Evolutionary conservation across 2,888 invertebrate species (phyloP).

Genomic region (Frankliniella intonsa): DNA sequence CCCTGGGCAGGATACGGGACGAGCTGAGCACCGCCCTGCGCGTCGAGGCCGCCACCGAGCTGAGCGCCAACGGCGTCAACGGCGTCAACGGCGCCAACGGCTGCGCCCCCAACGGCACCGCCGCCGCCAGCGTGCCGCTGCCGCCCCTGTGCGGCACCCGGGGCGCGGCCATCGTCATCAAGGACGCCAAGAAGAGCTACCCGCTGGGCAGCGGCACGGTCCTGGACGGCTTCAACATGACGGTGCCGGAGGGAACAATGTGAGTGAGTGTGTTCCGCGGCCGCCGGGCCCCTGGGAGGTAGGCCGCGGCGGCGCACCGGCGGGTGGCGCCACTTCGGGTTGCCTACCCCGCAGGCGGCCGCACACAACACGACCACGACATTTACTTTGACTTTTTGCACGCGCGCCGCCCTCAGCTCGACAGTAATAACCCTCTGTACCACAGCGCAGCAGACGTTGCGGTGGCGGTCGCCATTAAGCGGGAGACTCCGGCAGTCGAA

Average conservation of each 20-base stretch:
- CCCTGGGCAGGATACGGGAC: background rate
- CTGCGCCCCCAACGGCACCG: background rate
- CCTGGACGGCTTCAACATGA: conserved; percentile 61
- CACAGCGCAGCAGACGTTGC: no score
- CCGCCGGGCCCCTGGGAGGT: no score
- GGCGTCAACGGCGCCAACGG: background rate
- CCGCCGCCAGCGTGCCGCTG: background rate
- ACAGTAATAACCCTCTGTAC: no score
- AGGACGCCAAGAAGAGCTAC: conserved; percentile 13
- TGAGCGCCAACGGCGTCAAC: background rate
- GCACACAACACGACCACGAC: no score
- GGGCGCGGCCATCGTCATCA: conserved; percentile 2
- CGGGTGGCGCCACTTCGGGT: no score
- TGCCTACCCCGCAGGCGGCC: no score
- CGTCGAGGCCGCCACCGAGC: background rate
- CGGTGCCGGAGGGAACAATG: conserved; percentile 70
- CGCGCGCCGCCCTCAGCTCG: no score
- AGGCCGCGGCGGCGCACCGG: no score
- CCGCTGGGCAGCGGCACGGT: conserved; percentile 47
- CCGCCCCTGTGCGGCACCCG: background rate
- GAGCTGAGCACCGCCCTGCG: conserved; percentile 11
- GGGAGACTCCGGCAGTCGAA: no score
- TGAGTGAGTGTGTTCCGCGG: conserved; percentile 59
- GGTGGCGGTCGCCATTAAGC: no score
- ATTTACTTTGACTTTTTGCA: no score